Evolutionary conservation across 1,140 invertebrate species (phyloP), one percentile per base, ranked within the genome.

Genomic region (Aethina tumida): DNA sequence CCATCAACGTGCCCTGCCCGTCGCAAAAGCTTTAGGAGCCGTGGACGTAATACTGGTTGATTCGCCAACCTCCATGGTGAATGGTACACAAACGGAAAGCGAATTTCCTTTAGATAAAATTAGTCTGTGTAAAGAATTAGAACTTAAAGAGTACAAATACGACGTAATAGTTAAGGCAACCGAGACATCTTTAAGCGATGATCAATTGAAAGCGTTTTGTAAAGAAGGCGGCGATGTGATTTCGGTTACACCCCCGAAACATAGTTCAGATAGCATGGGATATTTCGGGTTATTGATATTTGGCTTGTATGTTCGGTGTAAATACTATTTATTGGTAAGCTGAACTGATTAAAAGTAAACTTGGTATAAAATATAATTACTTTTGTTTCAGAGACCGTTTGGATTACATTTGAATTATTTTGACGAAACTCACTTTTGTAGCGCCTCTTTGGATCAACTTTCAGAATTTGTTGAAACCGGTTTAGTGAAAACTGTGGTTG

Each of bases 41-140:
- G 62, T 70, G 25, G 66, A 73, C 35, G 56, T 77, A 18, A 69
- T 76, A n/a, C n/a, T n/a, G n/a, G n/a, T n/a, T n/a, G n/a, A n/a
- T n/a, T n/a, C n/a, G n/a, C n/a, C n/a, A n/a, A n/a, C n/a, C n/a
- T n/a, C n/a, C n/a, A n/a, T n/a, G n/a, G n/a, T n/a, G n/a, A n/a
- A n/a, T n/a, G n/a, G n/a, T n/a, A n/a, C n/a, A n/a, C n/a, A n/a
- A n/a, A n/a, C n/a, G n/a, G n/a, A n/a, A n/a, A n/a, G n/a, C n/a
- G n/a, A n/a, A n/a, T n/a, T n/a, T n/a, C n/a, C n/a, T n/a, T n/a
- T n/a, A n/a, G n/a, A n/a, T n/a, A n/a, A n/a, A n/a, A n/a, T 50
- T n/a, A 27, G 22, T 13, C 39, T 58, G 7, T 19, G 49, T 21
- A 58, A 61, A 36, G 54, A 60, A 35, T 35, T 63, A 16, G 38